Base-by-base conservation (phyloP, 2,113 vertebrate genomes). In the Ploceus nigricollis region DNA sequence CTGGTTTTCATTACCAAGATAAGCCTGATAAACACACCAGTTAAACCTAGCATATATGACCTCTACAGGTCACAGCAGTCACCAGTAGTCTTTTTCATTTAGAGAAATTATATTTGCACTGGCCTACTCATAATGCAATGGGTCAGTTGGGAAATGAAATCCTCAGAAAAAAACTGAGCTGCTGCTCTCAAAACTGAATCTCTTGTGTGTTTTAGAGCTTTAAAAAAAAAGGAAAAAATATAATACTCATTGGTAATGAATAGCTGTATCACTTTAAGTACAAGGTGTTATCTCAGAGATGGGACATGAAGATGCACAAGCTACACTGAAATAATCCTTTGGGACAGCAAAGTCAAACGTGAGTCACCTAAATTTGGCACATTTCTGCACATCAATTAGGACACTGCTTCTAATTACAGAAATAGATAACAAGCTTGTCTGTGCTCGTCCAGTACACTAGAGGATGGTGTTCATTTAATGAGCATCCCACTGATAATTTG, bases 401-500 rank as follows among this genome's bases (percentile, higher is more conserved):
- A 60, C 28, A 84, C 51, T 65, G 57, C 42, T 87, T 61, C 91
- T 93, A 82, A 94, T 95, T 95, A 89, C 44, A 65, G 82, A 82
- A 87, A 33, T 6, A 10, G 48, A 78, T 93, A 95, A 91, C 57
- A 65, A 94, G 86, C 57, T 87, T 92, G 72, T 89, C 77, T 94
- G 11, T 86, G 58, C 53, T 72, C 27, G 4, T 79, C 81, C 91
- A 72, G 65, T 79, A 85, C 87, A 76, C 89, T 57, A 61, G 70
- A 91, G 89, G 57, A 95, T 92, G 42, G n/a, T 91, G 66, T 72
- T 94, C 77, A 85, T 42, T 91, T 97, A 96, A 96, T 93, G 81
- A 96, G 87, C 89, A 96, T 92, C 89, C 80, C 77, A 89, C 72
- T 92, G 93, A 81, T 75, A 95, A 95, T 94, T 95, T 95, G 89